Conservation (phyloP, 1,140 invertebrate genomes). For the Sesamia nonagrioides region DNA sequence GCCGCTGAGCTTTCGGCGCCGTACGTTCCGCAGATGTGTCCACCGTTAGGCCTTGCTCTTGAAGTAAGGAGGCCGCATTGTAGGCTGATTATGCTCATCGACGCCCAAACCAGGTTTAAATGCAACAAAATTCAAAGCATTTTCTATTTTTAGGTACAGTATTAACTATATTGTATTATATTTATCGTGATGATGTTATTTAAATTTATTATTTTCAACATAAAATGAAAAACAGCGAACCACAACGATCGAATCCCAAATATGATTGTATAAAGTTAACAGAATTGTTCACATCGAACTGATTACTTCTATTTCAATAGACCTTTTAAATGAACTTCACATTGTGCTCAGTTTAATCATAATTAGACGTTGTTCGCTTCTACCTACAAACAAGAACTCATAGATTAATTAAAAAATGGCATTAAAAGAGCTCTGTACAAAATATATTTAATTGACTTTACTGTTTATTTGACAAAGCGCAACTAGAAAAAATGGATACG, state of each 20-base stretch:
- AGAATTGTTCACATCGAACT: conserved; percentile 18
- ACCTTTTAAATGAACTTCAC: conserved; percentile 17
- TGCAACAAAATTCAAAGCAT: not conserved
- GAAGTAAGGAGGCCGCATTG: no score
- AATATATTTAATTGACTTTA: not conserved
- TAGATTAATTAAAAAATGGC: not conserved
- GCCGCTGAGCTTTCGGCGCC: no score
- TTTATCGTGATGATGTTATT: conserved; percentile 11
- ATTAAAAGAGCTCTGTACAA: not conserved
- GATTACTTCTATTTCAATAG: conserved; percentile 26
- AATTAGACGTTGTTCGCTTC: conserved; percentile 17
- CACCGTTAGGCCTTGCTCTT: no score
- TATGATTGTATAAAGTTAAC: conserved; percentile 29
- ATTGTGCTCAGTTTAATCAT: conserved; percentile 10
- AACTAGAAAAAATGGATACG: conserved; percentile 1
- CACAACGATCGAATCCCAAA: not conserved
- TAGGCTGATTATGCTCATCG: no score
- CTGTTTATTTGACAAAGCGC: conserved; percentile 10
- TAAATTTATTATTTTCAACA: not conserved
- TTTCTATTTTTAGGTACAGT: not conserved
- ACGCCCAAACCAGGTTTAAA: not conserved
- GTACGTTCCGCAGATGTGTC: no score
- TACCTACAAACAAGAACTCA: not conserved
- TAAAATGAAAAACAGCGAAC: not conserved
- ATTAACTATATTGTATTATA: not conserved